Conservation (phyloP, 2,888 invertebrate species). For the Lepas anatifera region DNA sequence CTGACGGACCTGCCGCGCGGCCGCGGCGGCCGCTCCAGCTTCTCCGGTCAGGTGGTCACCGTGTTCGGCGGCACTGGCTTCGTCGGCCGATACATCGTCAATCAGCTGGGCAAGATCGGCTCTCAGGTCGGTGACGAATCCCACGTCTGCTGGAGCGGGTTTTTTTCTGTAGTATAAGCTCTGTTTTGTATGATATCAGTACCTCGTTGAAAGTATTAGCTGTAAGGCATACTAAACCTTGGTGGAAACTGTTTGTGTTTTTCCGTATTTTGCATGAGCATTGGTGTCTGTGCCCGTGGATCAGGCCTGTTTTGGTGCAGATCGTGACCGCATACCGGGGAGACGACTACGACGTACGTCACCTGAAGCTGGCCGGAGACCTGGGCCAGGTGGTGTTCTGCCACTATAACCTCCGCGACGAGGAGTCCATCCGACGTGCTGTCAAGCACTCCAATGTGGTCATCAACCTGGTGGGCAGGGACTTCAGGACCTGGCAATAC, state of each 20-base stretch:
- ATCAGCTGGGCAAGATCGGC: slow-evolving; percentile 75
- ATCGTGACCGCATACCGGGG: slow-evolving; percentile 85
- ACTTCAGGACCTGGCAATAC: slow-evolving; percentile 86
- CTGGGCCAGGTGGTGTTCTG: slow-evolving; percentile 88
- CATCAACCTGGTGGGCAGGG: slow-evolving; percentile 82
- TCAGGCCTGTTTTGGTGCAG: too few relatives aligned
- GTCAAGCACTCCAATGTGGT: slow-evolving; percentile 95
- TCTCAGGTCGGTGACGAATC: slow-evolving; percentile 59
- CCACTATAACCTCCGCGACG: slow-evolving; percentile 70
- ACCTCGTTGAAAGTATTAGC: too few relatives aligned
- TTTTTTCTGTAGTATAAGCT: too few relatives aligned
- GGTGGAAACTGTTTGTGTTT: too few relatives aligned
- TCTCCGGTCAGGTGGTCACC: slow-evolving; percentile 96
- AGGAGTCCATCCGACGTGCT: slow-evolving; percentile 66
- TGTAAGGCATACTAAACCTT: too few relatives aligned
- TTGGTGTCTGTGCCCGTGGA: too few relatives aligned
- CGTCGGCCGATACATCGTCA: slow-evolving; percentile 74
- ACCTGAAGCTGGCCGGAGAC: slow-evolving; percentile 78
- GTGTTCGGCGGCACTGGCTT: slow-evolving; percentile 89
- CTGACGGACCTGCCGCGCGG: slow-evolving; percentile 53
- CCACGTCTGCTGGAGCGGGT: too few relatives aligned
- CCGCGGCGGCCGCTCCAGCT: slow-evolving; percentile 86
- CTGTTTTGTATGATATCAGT: too few relatives aligned
- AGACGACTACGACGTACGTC: slow-evolving; percentile 63
- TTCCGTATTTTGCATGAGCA: too few relatives aligned